A percentile compares a stretch with the other conserved stretches of the same genome.
phyloP scores from a whole-genome alignment of 2,888 invertebrate species.

The Cantharis rufa region DNA sequence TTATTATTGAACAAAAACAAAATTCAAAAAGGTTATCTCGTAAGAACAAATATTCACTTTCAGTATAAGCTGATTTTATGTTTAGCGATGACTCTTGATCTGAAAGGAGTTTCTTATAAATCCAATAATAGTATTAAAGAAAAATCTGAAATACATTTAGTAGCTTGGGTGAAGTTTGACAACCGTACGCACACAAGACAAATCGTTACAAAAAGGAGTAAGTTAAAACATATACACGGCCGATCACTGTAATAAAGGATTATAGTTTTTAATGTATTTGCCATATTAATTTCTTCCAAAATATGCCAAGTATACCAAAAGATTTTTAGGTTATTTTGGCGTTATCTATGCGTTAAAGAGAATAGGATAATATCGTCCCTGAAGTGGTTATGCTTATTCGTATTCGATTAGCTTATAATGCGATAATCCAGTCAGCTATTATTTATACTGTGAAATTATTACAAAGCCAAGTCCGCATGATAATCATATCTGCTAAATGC shows the following conservation, averaged over 20 bases:
- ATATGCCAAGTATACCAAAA: neutral
- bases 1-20: too few species aligned
- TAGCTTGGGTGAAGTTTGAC: neutral
- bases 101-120: neutral
- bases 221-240: neutral
- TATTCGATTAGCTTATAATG: neutral
- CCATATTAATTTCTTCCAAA: neutral
- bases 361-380: too few species aligned
- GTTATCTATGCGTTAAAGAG: too few species aligned
- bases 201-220: neutral
- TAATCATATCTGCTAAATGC: neutral
- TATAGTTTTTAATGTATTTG: neutral
- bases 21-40: neutral
- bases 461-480: neutral
- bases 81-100: neutral
- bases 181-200: neutral
- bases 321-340: too few species aligned
- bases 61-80: neutral
- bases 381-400: too few species aligned
- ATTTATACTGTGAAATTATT: neutral
- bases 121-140: neutral
- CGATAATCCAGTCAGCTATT: neutral
- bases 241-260: neutral
- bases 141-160: neutral
- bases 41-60: neutral